A percentile compares a stretch with the other conserved stretches of the same genome.
Evolutionary conservation across 1,140 invertebrate species (phyloP).

Genomic region (Formica exsecta): DNA sequence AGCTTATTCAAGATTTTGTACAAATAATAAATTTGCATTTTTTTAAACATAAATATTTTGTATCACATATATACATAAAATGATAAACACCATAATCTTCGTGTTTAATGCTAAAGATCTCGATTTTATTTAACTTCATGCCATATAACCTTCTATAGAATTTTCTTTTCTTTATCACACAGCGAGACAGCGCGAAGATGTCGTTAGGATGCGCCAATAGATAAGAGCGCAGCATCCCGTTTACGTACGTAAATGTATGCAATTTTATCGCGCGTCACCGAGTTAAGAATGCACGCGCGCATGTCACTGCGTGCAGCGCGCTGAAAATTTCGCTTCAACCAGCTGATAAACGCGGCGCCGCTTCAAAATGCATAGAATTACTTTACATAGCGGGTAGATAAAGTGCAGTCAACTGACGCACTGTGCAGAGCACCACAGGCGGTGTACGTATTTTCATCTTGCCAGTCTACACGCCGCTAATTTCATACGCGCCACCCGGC

Average conservation of each 20-base stretch:
- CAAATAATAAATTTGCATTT: not conserved
- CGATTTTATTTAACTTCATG: not conserved
- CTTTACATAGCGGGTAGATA: conserved; percentile 73
- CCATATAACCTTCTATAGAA: not conserved
- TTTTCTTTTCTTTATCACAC: conserved; percentile 4
- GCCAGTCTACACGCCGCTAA: conserved; percentile 60
- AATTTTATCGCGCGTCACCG: conserved; percentile 44
- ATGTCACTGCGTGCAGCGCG: conserved; percentile 36
- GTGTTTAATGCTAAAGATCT: conserved; percentile 1
- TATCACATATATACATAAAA: not conserved
- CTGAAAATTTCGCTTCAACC: conserved; percentile 44
- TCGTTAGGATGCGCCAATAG: conserved; percentile 26
- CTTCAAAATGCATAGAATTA: conserved; percentile 75
- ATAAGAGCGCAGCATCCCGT: conserved; percentile 34
- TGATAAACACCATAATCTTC: not conserved
- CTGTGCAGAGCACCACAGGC: conserved; percentile 19
- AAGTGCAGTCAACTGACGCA: conserved; percentile 52
- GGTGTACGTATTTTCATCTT: conserved; percentile 51
- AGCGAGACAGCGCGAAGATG: conserved; percentile 14
- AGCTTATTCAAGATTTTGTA: not conserved
- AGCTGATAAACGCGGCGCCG: conserved; percentile 63
- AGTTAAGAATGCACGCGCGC: conserved; percentile 53
- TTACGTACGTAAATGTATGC: conserved; percentile 40
- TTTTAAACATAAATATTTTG: not conserved
- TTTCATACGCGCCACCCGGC: conserved; percentile 68